Evolutionary conservation across 2,113 vertebrate species (phyloP).

Genomic region (Cercopithecus mona): DNA sequence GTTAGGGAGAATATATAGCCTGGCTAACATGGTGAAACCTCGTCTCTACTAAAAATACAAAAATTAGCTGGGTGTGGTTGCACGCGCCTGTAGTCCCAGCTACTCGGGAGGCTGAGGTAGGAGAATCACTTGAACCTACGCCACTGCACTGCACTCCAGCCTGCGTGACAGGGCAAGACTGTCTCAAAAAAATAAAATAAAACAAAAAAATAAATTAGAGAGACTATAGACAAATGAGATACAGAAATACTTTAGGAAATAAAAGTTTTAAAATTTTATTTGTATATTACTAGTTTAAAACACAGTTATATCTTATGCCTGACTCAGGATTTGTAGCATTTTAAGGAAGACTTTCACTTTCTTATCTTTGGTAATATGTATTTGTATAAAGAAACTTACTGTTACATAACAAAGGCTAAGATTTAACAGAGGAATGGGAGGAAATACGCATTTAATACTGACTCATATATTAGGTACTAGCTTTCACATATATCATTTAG

Average conservation of each 20-base stretch:
- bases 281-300: neutral
- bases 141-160: too few species aligned
- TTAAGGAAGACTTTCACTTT: neutral
- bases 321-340: neutral
- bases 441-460: neutral
- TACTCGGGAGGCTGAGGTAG: too few species aligned
- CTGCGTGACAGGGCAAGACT: too few species aligned
- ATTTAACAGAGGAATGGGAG: neutral
- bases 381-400: neutral
- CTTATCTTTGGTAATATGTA: neutral
- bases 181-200: too few species aligned
- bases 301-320: neutral
- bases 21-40: too few species aligned
- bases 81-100: too few species aligned
- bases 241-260: neutral
- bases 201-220: too few species aligned
- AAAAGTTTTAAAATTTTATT: neutral
- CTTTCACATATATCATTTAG: neutral
- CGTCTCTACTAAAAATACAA: too few species aligned
- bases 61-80: too few species aligned
- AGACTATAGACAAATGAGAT: neutral
- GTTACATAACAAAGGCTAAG: neutral
- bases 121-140: too few species aligned
- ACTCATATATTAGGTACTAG: neutral
- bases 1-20: neutral